phyloP scores from a whole-genome alignment of 2,888 invertebrate species.

The Drosophila colorata region DNA sequence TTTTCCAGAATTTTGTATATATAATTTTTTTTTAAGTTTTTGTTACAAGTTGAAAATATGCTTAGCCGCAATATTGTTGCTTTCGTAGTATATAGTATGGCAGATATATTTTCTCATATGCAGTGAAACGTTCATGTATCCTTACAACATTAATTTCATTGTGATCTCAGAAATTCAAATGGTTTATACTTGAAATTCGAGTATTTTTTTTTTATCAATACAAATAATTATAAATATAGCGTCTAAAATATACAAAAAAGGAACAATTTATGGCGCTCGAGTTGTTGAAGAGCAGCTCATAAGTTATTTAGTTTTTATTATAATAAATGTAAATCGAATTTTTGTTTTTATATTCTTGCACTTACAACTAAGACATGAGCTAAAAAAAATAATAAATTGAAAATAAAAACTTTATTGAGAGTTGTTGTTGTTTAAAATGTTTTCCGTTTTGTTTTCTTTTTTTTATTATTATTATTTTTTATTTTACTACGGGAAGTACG shows the following conservation, averaged over 20 bases:
- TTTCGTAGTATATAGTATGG: constrained; percentile 29
- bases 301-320: constrained; percentile 66
- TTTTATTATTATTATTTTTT: constrained; percentile 27
- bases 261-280: constrained; percentile 76
- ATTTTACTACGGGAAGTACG: constrained; percentile 62
- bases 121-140: constrained; percentile 26
- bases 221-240: constrained; percentile 58
- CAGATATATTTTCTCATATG: constrained; percentile 36
- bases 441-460: constrained; percentile 18
- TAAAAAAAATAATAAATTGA: constrained; percentile 38
- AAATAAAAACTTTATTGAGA: constrained; percentile 61
- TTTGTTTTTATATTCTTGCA: constrained; percentile 70
- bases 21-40: constrained; percentile 48
- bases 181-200: constrained; percentile 41
- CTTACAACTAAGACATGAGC: constrained; percentile 68
- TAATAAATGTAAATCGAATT: constrained; percentile 84
- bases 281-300: constrained; percentile 56
- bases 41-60: constrained; percentile 61
- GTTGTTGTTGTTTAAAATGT: constrained; percentile 43
- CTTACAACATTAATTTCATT: constrained; percentile 37
- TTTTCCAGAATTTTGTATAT: constrained; percentile 54
- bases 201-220: constrained; percentile 29
- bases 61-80: constrained; percentile 25
- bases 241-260: constrained; percentile 82
- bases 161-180: constrained; percentile 37